Percentiles rank a stretch among this genome's conserved stretches.
phyloP scores from a whole-genome alignment of 2,797 vertebrate species.

The Amniataba percoides region DNA sequence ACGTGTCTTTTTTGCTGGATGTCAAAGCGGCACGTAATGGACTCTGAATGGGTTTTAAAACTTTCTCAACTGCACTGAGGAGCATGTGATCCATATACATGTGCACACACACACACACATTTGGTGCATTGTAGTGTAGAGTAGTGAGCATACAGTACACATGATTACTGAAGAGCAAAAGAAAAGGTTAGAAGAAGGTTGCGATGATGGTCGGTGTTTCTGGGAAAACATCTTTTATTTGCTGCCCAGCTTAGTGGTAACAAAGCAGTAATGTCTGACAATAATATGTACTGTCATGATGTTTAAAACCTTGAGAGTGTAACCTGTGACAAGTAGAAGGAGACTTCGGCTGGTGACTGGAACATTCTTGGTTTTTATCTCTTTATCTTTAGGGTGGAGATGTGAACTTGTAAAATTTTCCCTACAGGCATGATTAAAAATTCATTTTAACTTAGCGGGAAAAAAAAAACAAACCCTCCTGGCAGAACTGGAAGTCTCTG shows the following conservation, averaged over 20 bases:
- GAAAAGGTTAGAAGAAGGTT: neutral
- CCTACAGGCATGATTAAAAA: conserved; percentile 38
- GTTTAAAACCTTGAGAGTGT: neutral
- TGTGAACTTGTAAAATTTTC: conserved; percentile 11
- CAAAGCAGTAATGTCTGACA: too few relatives aligned
- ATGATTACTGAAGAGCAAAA: neutral
- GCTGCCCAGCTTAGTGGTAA: neutral
- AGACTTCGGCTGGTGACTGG: neutral
- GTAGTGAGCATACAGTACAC: too few relatives aligned
- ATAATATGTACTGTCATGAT: neutral
- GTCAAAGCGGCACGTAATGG: neutral
- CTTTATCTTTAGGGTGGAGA: neutral
- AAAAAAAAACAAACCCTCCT: neutral
- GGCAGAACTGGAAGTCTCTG: conserved; percentile 10
- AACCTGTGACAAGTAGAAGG: neutral
- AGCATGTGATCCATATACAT: neutral
- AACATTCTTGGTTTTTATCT: conserved; percentile 11
- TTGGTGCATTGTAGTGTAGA: too few relatives aligned
- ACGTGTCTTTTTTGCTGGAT: neutral
- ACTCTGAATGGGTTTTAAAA: neutral
- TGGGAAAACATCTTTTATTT: neutral
- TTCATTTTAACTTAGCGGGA: conserved; percentile 47
- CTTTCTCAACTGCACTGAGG: neutral
- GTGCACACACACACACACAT: neutral
- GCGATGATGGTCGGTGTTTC: neutral